Percentiles rank a stretch among this genome's conserved stretches.
Evolutionary conservation across 1,140 invertebrate genomes (phyloP).

Genomic region (Trachymyrmex cornetzi): DNA sequence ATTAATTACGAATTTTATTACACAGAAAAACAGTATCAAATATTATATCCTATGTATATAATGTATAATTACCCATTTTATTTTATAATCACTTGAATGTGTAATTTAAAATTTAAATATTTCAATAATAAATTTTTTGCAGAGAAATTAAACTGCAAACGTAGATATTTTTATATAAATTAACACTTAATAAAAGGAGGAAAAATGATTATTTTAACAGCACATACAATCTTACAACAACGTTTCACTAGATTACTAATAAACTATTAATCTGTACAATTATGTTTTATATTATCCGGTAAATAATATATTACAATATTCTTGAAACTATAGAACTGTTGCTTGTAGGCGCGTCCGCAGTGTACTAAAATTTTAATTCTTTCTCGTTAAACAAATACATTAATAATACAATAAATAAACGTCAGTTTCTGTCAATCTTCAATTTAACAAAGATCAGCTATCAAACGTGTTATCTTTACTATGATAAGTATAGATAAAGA

Average conservation of each 20-base stretch:
- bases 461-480: too few species aligned
- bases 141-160: neutral
- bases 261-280: too few species aligned
- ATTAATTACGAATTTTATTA: conserved; percentile 14
- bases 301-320: too few species aligned
- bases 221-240: neutral
- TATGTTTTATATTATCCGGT: too few species aligned
- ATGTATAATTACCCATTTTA: neutral
- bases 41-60: neutral
- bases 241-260: neutral
- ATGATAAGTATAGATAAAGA: too few species aligned
- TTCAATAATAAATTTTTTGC: neutral
- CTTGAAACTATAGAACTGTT: too few species aligned
- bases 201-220: neutral
- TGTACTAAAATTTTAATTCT: too few species aligned
- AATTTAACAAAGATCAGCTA: too few species aligned
- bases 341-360: too few species aligned
- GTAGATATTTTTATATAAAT: neutral
- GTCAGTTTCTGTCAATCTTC: too few species aligned
- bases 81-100: neutral
- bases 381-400: too few species aligned
- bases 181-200: neutral
- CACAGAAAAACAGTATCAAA: neutral
- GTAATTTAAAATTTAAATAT: neutral
- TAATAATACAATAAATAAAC: too few species aligned